Percentiles rank a stretch among this genome's conserved stretches.
phyloP scores from a whole-genome alignment of 2,113 vertebrate genomes.

The Albula goreensis region DNA sequence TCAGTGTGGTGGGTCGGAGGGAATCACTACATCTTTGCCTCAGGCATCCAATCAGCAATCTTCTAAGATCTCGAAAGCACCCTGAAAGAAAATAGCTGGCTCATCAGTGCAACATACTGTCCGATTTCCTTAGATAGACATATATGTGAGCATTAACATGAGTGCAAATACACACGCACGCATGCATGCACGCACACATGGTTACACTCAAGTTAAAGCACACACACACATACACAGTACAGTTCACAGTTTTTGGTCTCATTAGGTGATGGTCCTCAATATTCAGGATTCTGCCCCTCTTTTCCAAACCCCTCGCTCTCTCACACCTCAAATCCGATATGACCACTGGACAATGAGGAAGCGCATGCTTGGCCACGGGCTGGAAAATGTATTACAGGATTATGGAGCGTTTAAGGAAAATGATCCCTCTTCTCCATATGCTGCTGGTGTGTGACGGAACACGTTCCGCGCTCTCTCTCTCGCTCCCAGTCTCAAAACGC shows the following conservation, averaged over 20 bases:
- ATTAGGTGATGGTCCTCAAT: neutral
- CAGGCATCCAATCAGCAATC: no score
- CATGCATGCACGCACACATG: neutral
- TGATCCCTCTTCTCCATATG: neutral
- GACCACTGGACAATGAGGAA: neutral
- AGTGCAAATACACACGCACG: neutral
- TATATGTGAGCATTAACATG: neutral
- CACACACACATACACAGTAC: neutral
- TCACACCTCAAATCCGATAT: neutral
- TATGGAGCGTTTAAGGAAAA: neutral
- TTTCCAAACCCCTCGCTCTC: neutral
- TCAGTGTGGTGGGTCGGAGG: neutral
- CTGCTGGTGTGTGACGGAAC: neutral
- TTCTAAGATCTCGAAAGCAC: neutral
- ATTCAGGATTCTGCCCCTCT: neutral
- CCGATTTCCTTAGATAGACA: neutral
- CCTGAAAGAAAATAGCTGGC: neutral
- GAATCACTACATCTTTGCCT: neutral
- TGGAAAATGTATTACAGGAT: constrained; percentile 4
- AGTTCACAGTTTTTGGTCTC: neutral
- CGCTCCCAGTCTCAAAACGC: neutral
- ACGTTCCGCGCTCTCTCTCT: neutral
- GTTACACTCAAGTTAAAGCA: neutral
- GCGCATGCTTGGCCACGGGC: neutral
- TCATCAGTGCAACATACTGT: neutral